Evolutionary conservation across 2,113 vertebrate species (phyloP).

Genomic region (Felis catus): F.catus_Fca126_mat1.0 CM031416.1:116403001-116403500

Average conservation of each 20-base stretch:
- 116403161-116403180: not conserved
- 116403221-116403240: too few relatives aligned
- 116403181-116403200: not conserved
- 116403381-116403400: too few relatives aligned
- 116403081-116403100: not conserved
- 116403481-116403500: not conserved
- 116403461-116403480: not conserved
- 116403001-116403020: not conserved
- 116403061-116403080: not conserved
- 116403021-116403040: not conserved
- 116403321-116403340: too few relatives aligned
- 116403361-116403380: too few relatives aligned
- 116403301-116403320: too few relatives aligned
- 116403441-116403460: not conserved
- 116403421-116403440: not conserved
- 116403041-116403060: not conserved
- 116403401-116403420: not conserved
- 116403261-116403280: too few relatives aligned
- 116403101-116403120: not conserved
- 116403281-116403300: too few relatives aligned
- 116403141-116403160: not conserved
- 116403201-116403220: too few relatives aligned
- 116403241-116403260: too few relatives aligned
- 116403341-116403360: too few relatives aligned
- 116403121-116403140: not conserved